Evolutionary conservation across 2,888 invertebrate genomes (phyloP).

Genomic region (Cantharis lateralis): DNA sequence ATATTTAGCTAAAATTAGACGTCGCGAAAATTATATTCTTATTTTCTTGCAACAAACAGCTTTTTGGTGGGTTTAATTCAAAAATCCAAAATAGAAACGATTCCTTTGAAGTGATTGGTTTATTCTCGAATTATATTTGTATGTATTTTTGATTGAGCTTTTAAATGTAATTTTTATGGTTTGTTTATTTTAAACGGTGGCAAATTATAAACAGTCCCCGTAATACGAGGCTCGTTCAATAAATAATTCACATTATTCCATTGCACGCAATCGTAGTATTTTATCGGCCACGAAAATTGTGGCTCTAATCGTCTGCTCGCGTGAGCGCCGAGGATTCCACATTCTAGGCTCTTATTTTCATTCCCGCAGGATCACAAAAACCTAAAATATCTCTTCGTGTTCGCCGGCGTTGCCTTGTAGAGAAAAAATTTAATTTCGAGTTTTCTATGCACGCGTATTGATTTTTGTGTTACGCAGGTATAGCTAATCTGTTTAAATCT

Average conservation of each 20-base stretch:
- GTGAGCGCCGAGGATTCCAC: background rate
- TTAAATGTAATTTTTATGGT: slow-evolving; percentile 11
- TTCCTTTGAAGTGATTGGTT: background rate
- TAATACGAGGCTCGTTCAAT: background rate
- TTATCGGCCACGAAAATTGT: too few relatives aligned
- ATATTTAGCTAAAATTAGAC: background rate
- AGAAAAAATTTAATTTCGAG: background rate
- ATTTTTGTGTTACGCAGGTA: background rate
- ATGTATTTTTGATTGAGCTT: background rate
- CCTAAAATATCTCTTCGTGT: background rate
- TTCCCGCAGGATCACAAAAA: background rate
- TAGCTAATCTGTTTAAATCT: background rate
- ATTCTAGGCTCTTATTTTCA: background rate
- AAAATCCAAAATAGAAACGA: background rate
- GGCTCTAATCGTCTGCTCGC: background rate
- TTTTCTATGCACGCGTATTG: background rate
- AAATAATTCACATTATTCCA: background rate
- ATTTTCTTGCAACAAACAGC: background rate
- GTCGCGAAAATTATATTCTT: background rate
- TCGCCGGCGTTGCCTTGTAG: too few relatives aligned
- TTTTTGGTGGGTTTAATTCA: background rate
- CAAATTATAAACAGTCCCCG: slow-evolving; percentile 10
- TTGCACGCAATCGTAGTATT: background rate
- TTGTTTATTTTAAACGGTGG: slow-evolving; percentile 11
- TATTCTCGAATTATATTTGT: background rate